Percentiles rank a stretch among this genome's conserved stretches.
Evolutionary conservation across 1,140 invertebrate genomes (phyloP).

Genomic region (Calliphora vicina): DNA sequence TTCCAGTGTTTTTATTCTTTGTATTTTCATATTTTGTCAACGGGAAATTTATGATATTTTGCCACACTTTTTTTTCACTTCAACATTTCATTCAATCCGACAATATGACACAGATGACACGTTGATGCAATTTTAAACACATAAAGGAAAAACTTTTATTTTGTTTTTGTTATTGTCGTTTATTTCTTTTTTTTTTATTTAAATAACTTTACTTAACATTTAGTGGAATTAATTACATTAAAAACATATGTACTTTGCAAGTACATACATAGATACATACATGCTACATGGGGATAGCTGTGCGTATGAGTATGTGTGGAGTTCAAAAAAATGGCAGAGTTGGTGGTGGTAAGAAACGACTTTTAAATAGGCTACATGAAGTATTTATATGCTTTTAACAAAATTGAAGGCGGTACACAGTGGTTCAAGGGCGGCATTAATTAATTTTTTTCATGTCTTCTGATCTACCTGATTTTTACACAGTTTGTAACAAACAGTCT

Average conservation of each 20-base stretch:
- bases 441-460: too few species aligned
- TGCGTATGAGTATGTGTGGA: background rate
- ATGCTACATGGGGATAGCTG: background rate
- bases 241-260: background rate
- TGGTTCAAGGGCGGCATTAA: too few species aligned
- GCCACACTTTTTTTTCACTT: background rate
- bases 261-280: background rate
- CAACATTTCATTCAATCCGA: background rate
- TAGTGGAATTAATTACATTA: slow-evolving; percentile 12
- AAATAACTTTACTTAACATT: background rate
- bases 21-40: background rate
- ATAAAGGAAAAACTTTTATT: background rate
- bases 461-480: too few species aligned
- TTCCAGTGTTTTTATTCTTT: background rate
- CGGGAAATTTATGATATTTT: background rate
- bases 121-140: slow-evolving; percentile 5
- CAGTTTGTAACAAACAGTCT: too few species aligned
- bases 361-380: too few species aligned
- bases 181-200: too few species aligned
- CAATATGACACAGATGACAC: slow-evolving; percentile 11
- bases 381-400: too few species aligned
- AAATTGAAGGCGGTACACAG: too few species aligned
- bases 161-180: background rate
- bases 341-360: too few species aligned
- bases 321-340: background rate